These are phyloP conservation scores for Argyra leucocephala DNA, from an alignment of 2,888 invertebrate species.

Conservation along the genomic window DNA sequence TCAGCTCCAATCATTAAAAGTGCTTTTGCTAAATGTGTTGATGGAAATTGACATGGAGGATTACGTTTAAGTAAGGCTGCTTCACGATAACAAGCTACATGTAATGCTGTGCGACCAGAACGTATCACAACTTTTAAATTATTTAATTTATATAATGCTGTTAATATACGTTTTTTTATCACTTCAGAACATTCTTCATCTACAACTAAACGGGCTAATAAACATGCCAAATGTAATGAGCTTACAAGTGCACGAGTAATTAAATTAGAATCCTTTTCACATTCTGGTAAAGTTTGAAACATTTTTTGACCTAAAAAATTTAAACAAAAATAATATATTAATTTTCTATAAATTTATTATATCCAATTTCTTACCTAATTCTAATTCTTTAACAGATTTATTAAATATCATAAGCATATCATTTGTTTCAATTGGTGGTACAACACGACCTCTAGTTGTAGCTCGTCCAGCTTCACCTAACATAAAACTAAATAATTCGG, in stretches of 20 bases:
- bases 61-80: slow-evolving; percentile 59
- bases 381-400: slow-evolving; percentile 41
- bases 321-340: not conserved
- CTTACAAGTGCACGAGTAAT: slow-evolving; percentile 78
- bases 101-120: slow-evolving; percentile 61
- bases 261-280: slow-evolving; percentile 60
- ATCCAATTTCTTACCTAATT: not conserved
- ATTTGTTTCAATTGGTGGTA: slow-evolving; percentile 69
- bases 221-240: slow-evolving; percentile 70
- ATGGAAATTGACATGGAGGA: slow-evolving; percentile 62
- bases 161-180: slow-evolving; percentile 53
- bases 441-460: slow-evolving; percentile 57
- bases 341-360: not conserved
- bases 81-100: slow-evolving; percentile 76
- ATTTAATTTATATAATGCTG: slow-evolving; percentile 67
- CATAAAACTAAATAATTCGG: slow-evolving; percentile 91
- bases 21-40: slow-evolving; percentile 59
- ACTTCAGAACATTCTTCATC: slow-evolving; percentile 47
- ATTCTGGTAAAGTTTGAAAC: slow-evolving; percentile 50
- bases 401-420: slow-evolving; percentile 76
- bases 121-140: slow-evolving; percentile 56
- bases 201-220: slow-evolving; percentile 59
- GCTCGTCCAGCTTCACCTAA: slow-evolving; percentile 73
- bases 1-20: slow-evolving; percentile 74
- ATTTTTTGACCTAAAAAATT: slow-evolving; percentile 48